Percentiles rank a stretch among this genome's conserved stretches.
phyloP scores from a whole-genome alignment of 1,140 invertebrate species.

The Micrasema minimum region DNA sequence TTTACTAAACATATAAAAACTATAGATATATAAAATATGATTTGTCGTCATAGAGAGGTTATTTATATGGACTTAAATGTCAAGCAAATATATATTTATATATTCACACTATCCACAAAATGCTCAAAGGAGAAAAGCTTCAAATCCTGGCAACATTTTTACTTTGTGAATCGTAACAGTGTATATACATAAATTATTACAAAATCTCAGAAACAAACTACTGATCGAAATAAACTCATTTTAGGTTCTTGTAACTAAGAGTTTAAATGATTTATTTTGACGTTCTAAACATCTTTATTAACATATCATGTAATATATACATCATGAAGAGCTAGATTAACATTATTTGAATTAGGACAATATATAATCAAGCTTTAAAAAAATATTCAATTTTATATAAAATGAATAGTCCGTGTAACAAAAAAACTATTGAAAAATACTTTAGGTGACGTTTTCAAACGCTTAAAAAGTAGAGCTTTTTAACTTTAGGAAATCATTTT shows the following conservation, averaged over 20 bases:
- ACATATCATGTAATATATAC: slow-evolving; percentile 45
- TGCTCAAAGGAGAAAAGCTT: slow-evolving; percentile 18
- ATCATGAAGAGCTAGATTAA: slow-evolving; percentile 21
- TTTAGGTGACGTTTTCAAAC: no score
- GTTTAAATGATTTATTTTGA: slow-evolving; percentile 34
- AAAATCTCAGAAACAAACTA: slow-evolving; percentile 7
- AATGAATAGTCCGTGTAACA: slow-evolving; percentile 21
- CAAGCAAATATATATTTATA: slow-evolving; percentile 1
- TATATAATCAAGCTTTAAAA: slow-evolving; percentile 10
- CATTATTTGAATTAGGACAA: slow-evolving; percentile 5
- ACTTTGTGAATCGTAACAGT: slow-evolving; percentile 49
- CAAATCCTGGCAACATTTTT: slow-evolving; percentile 29
- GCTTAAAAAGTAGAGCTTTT: no score
- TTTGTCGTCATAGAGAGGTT: slow-evolving; percentile 30
- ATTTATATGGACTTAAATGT: slow-evolving; percentile 14
- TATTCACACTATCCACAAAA: slow-evolving; percentile 27
- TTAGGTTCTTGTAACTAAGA: no score
- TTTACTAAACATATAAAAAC: slow-evolving; percentile 26
- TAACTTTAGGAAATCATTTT: no score
- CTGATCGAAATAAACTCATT: not conserved
- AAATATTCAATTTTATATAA: slow-evolving; percentile 31
- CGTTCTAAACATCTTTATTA: slow-evolving; percentile 39
- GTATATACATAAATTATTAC: slow-evolving; percentile 49
- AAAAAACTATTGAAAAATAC: not conserved
- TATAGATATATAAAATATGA: slow-evolving; percentile 34